Evolutionary conservation across 2,113 vertebrate genomes (phyloP).

Genomic region (Tyto alba): DNA sequence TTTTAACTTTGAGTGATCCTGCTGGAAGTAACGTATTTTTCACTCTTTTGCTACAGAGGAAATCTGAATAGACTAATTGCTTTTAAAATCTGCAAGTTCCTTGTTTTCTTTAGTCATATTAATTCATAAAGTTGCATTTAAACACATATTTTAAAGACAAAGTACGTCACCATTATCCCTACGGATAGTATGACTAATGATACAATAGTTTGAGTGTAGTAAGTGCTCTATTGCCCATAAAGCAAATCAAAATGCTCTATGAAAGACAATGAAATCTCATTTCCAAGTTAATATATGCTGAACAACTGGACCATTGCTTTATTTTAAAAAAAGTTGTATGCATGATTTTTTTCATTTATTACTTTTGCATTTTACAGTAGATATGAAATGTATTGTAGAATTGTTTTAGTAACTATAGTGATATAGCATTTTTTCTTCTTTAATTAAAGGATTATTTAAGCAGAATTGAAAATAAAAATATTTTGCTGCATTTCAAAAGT

Average conservation of each 20-base stretch:
- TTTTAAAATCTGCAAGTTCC: neutral
- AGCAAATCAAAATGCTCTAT: neutral
- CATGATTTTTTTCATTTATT: neutral
- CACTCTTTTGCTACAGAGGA: neutral
- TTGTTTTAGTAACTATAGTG: neutral
- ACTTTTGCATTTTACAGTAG: neutral
- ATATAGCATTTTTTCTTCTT: neutral
- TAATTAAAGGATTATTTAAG: neutral
- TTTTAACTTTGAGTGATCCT: neutral
- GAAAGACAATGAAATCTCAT: neutral
- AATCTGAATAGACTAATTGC: neutral
- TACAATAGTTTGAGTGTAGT: neutral
- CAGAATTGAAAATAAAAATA: neutral
- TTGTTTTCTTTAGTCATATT: neutral
- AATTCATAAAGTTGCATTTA: neutral
- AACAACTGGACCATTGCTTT: neutral
- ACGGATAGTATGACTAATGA: neutral
- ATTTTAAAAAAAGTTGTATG: neutral
- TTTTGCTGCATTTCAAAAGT: neutral
- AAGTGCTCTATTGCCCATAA: neutral
- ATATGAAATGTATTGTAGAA: neutral
- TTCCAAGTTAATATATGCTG: neutral
- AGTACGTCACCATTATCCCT: neutral
- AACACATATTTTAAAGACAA: neutral
- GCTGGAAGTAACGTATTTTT: constrained; percentile 1